phyloP scores from a whole-genome alignment of 2,888 invertebrate genomes.

The Himalopsyche tibetana region DNA sequence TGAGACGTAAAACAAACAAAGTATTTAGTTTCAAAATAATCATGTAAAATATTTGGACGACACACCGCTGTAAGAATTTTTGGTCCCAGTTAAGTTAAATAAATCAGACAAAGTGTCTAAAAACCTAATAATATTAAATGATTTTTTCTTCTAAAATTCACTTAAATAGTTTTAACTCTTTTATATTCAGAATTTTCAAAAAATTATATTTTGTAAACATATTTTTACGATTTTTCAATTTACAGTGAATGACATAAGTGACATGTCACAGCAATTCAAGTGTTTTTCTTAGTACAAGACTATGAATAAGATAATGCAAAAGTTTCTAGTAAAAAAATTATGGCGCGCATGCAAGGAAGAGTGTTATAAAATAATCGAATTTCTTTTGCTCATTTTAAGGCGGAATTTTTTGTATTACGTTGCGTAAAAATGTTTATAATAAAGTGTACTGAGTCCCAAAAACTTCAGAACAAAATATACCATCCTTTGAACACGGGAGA shows the following conservation, averaged over 20 bases:
- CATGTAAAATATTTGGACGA: too few species aligned
- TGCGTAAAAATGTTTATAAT: slow-evolving; percentile 21
- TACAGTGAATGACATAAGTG: not conserved
- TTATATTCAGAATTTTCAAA: too few species aligned
- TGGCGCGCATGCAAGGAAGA: not conserved
- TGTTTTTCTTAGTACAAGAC: not conserved
- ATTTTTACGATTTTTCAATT: not conserved
- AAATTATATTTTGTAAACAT: too few species aligned
- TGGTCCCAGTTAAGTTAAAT: too few species aligned
- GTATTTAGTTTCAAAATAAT: too few species aligned
- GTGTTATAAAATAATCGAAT: slow-evolving; percentile 26
- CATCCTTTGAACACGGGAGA: too few species aligned
- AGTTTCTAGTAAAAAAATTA: slow-evolving; percentile 26
- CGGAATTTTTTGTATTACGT: slow-evolving; percentile 10
- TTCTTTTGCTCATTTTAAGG: slow-evolving; percentile 14
- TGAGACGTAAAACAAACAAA: too few species aligned
- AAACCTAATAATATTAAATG: too few species aligned
- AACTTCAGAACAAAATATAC: not conserved
- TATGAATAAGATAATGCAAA: slow-evolving; percentile 26
- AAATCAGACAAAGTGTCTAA: too few species aligned
- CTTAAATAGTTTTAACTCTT: too few species aligned
- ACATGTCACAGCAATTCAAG: not conserved
- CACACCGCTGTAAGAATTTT: too few species aligned
- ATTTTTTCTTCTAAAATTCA: too few species aligned
- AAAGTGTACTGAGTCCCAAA: not conserved